Base-by-base conservation (phyloP, 2,888 invertebrate species). In the Yponomeuta evonymella region DNA sequence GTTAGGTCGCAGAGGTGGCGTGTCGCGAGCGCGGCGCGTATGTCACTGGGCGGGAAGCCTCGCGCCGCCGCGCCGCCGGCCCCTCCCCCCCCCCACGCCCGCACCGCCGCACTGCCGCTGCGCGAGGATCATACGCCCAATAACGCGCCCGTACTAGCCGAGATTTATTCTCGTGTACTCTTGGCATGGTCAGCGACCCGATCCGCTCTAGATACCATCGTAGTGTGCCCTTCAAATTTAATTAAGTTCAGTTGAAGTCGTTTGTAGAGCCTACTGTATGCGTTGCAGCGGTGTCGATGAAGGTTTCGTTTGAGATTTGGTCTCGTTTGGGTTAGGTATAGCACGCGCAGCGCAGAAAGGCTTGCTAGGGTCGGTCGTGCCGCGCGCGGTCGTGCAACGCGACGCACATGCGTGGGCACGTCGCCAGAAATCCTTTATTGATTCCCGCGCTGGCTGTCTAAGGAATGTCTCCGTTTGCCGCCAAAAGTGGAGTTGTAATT, bases 371-470 rank as follows among this genome's bases (percentile, higher is more conserved):
- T 43, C 43, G 43, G 6, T 8, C 43, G 67, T 51, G 4, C 68
- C 9, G 70, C n/a, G 68, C 51, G 66, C 67, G 58, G 71, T 67
- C 48, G 68, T 9, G 48, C 62, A 36, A 72, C 84, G 85, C 84
- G 85, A 91, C 90, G 91, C 91, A 92, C 91, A 92, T 92, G 91
- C 91, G 91, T 92, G 88, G 90, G 90, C 90, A 89, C 82, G 86
- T 79, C 90, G 89, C 90, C 91, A 92, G 90, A 87, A 91, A 91
- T 92, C 92, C 91, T 90, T 90, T 92, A 92, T 92, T 89, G 92
- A 92, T 92, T 91, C 91, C 90, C 90, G 89, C 90, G 88, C 88
- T 90, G 82, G 84, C 82, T 86, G 87, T 86, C 88, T 88, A 87
- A 92, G 88, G 89, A 91, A 90, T 89, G 88, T 89, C 88, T 84